These are phyloP conservation scores for Capitulum mitella DNA, from an alignment of 2,888 invertebrate genomes.

Conservation along the genomic window DNA sequence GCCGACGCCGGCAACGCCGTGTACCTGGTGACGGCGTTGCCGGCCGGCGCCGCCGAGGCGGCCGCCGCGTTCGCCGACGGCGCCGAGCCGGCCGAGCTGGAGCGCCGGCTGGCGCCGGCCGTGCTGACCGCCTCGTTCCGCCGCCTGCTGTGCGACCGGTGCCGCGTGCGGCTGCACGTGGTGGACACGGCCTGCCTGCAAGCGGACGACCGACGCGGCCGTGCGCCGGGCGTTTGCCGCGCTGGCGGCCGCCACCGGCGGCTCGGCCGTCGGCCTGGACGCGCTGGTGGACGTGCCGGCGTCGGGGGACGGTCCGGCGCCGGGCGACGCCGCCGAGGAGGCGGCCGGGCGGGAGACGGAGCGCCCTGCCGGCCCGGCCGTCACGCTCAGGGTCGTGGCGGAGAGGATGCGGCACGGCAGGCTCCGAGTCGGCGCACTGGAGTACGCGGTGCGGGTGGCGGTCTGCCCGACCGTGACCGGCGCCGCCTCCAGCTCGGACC, in stretches of 20 bases:
- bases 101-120: not conserved
- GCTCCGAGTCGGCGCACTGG: not conserved
- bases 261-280: not conserved
- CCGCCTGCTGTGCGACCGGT: not conserved
- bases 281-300: not conserved
- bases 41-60: not conserved
- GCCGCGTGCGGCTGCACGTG: slow-evolving; percentile 21
- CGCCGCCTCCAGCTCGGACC: slow-evolving; percentile 48
- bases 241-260: not conserved
- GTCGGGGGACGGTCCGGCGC: not conserved
- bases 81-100: not conserved
- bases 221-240: not conserved
- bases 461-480: slow-evolving; percentile 55
- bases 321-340: not conserved
- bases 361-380: no score
- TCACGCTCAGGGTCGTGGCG: no score
- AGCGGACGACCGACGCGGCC: not conserved
- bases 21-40: not conserved
- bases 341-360: slow-evolving; percentile 51
- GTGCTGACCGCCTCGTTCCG: not conserved
- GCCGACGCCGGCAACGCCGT: slow-evolving; percentile 2
- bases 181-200: not conserved
- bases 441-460: slow-evolving; percentile 45
- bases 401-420: slow-evolving; percentile 49
- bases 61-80: not conserved